Percentiles rank a stretch among this genome's conserved stretches.
These are phyloP conservation scores for Catamblyrhynchus diadema DNA, from an alignment of 2,797 vertebrate species.

Conservation along the genomic window DNA sequence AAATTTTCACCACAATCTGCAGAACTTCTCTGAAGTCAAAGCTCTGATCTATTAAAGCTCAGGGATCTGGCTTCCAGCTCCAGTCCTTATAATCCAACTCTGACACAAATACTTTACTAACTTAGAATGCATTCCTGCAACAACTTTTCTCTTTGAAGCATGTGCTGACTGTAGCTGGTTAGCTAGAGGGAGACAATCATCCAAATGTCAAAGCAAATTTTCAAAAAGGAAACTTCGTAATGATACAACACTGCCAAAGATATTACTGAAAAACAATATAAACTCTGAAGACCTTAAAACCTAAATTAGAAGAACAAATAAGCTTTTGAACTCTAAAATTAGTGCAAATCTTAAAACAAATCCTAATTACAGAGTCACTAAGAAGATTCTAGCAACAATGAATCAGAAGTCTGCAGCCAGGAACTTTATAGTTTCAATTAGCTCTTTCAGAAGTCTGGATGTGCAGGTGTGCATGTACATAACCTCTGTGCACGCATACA, in stretches of 20 bases:
- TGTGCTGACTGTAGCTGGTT: not conserved
- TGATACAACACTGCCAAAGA: not conserved
- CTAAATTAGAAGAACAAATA: conserved; percentile 17
- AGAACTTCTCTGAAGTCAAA: not conserved
- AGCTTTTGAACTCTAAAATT: conserved; percentile 6
- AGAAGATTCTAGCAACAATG: not conserved
- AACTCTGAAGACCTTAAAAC: not conserved
- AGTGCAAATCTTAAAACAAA: conserved; percentile 7
- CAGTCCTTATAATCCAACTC: not conserved
- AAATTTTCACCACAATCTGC: not conserved
- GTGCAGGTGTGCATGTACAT: fast-evolving
- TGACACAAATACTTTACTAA: not conserved
- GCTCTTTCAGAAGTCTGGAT: not conserved
- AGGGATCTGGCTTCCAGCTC: not conserved
- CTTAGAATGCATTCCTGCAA: not conserved
- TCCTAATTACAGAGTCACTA: not conserved
- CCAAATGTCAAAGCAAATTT: not conserved
- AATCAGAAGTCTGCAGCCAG: not conserved
- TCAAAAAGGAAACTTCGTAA: not conserved
- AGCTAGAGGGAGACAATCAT: not conserved
- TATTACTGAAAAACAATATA: not conserved
- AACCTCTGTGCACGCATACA: not conserved
- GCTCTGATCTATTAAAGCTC: not conserved
- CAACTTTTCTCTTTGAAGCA: conserved; percentile 3
- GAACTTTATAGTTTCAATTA: not conserved